Percentiles rank a stretch among this genome's conserved stretches.
These are phyloP conservation scores for Bubalus kerabau DNA, from an alignment of 2,113 vertebrate species.

Conservation along the genomic window DNA sequence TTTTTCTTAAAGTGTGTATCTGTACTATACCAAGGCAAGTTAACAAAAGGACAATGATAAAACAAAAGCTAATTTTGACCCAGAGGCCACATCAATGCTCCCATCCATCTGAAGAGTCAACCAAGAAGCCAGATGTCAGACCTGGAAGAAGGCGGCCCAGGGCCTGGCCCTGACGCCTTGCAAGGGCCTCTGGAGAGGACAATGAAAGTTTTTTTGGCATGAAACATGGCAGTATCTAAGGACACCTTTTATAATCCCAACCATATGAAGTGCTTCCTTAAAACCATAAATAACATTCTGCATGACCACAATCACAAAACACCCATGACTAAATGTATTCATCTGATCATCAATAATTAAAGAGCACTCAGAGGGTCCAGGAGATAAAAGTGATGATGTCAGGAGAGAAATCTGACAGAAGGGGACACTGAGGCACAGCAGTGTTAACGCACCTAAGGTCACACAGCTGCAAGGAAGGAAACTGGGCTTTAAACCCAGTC, in stretches of 20 bases:
- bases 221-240: neutral
- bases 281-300: neutral
- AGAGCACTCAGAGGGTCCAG: neutral
- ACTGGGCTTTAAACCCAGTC: neutral
- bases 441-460: neutral
- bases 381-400: neutral
- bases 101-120: constrained; percentile 61
- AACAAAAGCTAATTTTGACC: constrained; percentile 58
- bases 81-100: constrained; percentile 65
- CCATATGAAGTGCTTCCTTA: neutral
- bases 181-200: constrained; percentile 65
- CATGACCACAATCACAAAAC: neutral
- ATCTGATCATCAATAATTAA: neutral
- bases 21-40: constrained; percentile 63
- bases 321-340: neutral
- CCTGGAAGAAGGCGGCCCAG: constrained; percentile 59
- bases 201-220: constrained; percentile 52
- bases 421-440: neutral
- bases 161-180: constrained; percentile 56
- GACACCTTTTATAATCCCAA: neutral
- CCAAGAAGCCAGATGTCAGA: constrained; percentile 72
- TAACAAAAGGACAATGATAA: constrained; percentile 63
- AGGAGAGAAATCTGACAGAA: neutral
- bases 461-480: neutral
- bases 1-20: neutral